Conservation (phyloP, 2,113 vertebrate genomes). For the Cinclus mexicanus region DNA sequence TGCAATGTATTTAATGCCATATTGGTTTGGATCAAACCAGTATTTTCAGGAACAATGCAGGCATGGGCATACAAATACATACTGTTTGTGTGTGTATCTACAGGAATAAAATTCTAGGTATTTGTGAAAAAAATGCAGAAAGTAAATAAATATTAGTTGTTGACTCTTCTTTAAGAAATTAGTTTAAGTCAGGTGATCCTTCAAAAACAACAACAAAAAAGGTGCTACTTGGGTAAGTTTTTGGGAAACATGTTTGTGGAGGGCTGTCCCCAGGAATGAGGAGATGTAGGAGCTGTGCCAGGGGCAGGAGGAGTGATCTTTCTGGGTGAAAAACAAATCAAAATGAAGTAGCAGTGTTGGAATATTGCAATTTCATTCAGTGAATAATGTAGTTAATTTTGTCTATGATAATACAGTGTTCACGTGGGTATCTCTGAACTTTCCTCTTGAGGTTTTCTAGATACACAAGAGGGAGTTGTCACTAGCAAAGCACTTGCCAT, state of each 20-base stretch:
- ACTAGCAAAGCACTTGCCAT: background rate
- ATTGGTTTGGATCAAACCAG: background rate
- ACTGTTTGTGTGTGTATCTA: background rate
- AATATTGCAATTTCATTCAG: background rate
- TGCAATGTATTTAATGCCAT: background rate
- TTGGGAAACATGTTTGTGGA: background rate
- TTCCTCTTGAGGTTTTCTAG: background rate
- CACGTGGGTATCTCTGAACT: background rate
- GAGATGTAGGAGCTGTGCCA: background rate
- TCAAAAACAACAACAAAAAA: background rate
- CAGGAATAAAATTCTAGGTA: background rate
- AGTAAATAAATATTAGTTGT: background rate
- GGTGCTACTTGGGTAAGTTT: background rate
- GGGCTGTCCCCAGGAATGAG: background rate
- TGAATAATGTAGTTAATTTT: background rate
- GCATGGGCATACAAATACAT: background rate
- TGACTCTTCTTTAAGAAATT: background rate
- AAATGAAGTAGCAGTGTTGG: background rate
- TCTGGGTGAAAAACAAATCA: background rate
- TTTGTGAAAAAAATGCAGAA: background rate
- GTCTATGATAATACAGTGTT: background rate
- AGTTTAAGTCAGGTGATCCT: background rate
- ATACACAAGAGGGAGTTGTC: background rate
- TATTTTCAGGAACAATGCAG: background rate
- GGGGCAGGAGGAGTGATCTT: background rate